A percentile compares a stretch with the other conserved stretches of the same genome.
Conservation (phyloP, 2,113 vertebrate species). For the Nymphicus hollandicus region DNA sequence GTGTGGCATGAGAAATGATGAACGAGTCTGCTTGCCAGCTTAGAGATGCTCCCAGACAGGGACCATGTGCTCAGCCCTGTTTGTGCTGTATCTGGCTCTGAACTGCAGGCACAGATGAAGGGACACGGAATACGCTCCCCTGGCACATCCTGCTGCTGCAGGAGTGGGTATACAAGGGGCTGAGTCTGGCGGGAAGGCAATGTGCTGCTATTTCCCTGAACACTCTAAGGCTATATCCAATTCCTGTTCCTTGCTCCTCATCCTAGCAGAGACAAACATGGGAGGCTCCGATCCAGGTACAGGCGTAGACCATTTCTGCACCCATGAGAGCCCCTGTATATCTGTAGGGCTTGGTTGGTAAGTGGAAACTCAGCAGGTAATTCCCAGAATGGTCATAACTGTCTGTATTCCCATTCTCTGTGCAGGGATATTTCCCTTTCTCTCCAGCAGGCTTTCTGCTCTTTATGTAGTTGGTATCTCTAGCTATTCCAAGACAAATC, state of each 20-base stretch:
- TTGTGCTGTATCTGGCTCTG: not conserved
- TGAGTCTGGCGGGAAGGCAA: not conserved
- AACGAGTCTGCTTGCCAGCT: not conserved
- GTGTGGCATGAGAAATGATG: not conserved
- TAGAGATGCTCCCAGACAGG: not conserved
- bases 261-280: accelerated
- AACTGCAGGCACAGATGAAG: not conserved
- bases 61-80: not conserved
- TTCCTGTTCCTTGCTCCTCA: not conserved
- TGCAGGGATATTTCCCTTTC: not conserved
- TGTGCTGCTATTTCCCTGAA: not conserved
- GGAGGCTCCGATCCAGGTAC: not conserved
- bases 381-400: not conserved
- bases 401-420: not conserved
- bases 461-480: not conserved
- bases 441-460: not conserved
- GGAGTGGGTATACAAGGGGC: not conserved
- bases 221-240: accelerated
- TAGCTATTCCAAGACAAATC: not conserved
- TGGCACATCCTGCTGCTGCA: not conserved
- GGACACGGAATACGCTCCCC: not conserved
- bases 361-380: not conserved
- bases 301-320: not conserved
- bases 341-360: not conserved
- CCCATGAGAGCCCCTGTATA: not conserved